Conservation (phyloP, 2,113 vertebrate genomes). For the Zosterops pallidus region DNA sequence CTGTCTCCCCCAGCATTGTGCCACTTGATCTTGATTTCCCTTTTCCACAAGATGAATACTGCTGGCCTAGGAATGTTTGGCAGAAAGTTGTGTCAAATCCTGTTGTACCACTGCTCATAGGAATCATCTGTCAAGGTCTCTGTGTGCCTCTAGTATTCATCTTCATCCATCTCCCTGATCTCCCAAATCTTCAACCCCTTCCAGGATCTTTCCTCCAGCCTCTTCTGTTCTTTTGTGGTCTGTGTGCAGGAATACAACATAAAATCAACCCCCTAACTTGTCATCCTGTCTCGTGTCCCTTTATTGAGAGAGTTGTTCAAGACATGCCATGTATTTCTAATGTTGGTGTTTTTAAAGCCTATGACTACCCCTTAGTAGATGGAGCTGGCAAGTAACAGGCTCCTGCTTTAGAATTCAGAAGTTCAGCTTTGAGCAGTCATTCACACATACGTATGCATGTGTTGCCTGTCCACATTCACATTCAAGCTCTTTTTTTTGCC, state of each 20-base stretch:
- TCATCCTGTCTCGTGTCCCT: neutral
- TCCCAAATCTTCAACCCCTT: neutral
- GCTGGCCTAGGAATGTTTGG: neutral
- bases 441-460: fast-evolving
- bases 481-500: neutral
- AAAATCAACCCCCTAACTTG: neutral
- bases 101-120: neutral
- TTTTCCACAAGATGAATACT: fast-evolving
- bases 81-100: neutral
- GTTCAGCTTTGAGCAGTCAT: neutral
- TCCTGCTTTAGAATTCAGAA: neutral
- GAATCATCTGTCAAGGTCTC: neutral
- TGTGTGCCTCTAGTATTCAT: neutral
- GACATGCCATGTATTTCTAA: neutral
- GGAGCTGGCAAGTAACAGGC: neutral
- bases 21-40: neutral
- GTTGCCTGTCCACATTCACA: neutral
- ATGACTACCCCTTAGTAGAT: neutral
- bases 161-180: neutral
- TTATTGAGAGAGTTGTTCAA: neutral
- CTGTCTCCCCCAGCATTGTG: fast-evolving
- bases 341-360: neutral
- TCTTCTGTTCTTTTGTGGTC: neutral
- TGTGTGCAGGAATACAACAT: neutral
- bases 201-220: neutral